phyloP scores from a whole-genome alignment of 2,113 vertebrate genomes.

The Okapia johnstoni region DNA sequence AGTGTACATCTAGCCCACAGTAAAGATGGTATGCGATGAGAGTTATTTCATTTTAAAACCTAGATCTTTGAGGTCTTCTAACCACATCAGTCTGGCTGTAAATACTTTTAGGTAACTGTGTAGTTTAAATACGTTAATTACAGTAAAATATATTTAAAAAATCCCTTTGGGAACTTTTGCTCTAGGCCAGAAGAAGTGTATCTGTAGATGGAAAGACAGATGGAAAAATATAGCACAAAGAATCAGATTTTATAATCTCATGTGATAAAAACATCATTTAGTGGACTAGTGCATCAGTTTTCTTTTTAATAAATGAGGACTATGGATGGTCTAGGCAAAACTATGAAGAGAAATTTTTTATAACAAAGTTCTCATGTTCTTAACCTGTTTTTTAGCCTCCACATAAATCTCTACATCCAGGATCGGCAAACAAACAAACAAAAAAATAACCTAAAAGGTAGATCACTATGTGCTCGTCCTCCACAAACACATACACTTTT shows the following conservation, averaged over 20 bases:
- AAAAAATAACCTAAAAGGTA: background rate
- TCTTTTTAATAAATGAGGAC: slow-evolving; percentile 17
- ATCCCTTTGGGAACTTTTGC: background rate
- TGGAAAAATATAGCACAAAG: background rate
- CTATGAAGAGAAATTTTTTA: background rate
- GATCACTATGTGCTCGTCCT: background rate
- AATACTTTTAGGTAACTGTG: background rate
- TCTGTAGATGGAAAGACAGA: background rate
- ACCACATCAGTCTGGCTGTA: background rate
- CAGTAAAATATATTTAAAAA: background rate
- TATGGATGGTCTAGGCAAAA: background rate
- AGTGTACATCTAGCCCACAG: background rate
- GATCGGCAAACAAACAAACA: background rate
- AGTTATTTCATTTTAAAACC: slow-evolving; percentile 1
- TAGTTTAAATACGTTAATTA: background rate
- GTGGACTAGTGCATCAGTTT: background rate
- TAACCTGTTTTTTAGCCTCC: background rate
- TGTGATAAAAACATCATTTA: background rate
- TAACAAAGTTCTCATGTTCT: background rate
- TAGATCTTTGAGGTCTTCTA: background rate
- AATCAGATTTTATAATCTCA: background rate
- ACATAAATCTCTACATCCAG: background rate
- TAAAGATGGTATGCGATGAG: background rate
- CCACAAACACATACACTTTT: background rate
- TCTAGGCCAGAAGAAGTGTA: background rate